These are phyloP conservation scores for Eriocheir sinensis DNA, from an alignment of 1,140 invertebrate species.

Conservation along the genomic window DNA sequence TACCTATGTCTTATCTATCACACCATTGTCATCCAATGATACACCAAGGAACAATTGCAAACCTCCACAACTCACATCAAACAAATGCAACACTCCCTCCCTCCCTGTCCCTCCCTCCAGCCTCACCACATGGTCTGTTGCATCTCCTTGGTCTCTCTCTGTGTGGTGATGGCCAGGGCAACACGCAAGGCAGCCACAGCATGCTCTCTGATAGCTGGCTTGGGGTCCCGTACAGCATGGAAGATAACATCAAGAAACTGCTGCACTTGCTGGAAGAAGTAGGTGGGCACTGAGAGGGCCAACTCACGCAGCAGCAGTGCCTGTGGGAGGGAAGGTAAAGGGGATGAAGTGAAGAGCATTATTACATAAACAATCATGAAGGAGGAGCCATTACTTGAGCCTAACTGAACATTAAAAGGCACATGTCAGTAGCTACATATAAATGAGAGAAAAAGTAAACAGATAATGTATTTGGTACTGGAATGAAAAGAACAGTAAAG, in stretches of 20 bases:
- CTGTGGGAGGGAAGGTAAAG: slow-evolving; percentile 80
- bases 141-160: slow-evolving; percentile 93
- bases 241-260: slow-evolving; percentile 98
- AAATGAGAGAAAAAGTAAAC: no score
- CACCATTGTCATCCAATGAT: no score
- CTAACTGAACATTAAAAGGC: no score
- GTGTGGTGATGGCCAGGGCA: slow-evolving; percentile 95
- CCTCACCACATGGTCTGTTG: slow-evolving; percentile 93
- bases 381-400: no score
- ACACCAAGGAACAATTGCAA: no score
- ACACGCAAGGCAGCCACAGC: slow-evolving; percentile 96
- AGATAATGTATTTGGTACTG: no score
- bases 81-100: not conserved
- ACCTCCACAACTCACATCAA: not conserved
- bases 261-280: slow-evolving; percentile 98
- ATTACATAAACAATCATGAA: no score
- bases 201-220: slow-evolving; percentile 94
- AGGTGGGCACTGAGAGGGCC: slow-evolving; percentile 97
- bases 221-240: slow-evolving; percentile 94
- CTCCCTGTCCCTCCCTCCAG: not conserved
- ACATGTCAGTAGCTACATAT: no score
- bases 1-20: no score
- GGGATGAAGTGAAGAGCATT: not conserved
- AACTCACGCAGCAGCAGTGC: slow-evolving; percentile 95
- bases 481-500: no score